Evolutionary conservation across 2,888 invertebrate species (phyloP).

Genomic region (Ceratothoa steindachneri): DNA sequence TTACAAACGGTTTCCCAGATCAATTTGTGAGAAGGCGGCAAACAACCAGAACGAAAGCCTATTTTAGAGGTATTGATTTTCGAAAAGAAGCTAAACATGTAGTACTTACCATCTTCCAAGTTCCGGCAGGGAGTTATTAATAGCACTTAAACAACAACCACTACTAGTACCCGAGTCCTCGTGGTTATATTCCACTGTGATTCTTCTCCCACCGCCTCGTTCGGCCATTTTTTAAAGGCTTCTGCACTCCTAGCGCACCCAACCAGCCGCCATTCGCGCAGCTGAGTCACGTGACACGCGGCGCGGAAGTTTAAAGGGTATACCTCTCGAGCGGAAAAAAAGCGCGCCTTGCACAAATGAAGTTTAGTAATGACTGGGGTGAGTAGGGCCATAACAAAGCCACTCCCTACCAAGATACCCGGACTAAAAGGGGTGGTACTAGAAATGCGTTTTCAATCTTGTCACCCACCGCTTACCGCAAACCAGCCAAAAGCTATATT

Average conservation of each 20-base stretch:
- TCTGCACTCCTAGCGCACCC: constrained; percentile 23
- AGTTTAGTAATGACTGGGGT: no score
- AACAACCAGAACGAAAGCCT: not conserved
- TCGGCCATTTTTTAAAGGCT: constrained; percentile 47
- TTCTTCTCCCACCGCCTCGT: constrained; percentile 45
- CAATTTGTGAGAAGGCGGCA: not conserved
- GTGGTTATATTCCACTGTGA: constrained; percentile 46
- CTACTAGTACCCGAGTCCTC: constrained; percentile 40
- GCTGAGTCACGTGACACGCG: not conserved
- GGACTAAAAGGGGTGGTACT: no score
- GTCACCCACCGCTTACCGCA: no score
- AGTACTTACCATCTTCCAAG: constrained; percentile 47
- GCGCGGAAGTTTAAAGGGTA: constrained; percentile 15
- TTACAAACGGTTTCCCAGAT: not conserved
- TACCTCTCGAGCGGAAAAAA: no score
- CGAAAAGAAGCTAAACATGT: not conserved
- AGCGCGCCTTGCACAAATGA: no score
- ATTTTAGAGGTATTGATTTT: not conserved
- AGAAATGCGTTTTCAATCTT: no score
- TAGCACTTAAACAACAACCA: constrained; percentile 46
- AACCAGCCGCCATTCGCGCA: not conserved
- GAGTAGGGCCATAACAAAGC: no score
- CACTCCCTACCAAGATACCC: no score
- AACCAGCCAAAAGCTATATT: no score
- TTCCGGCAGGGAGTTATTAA: constrained; percentile 47